Base-by-base conservation (phyloP, 1,140 invertebrate genomes). In the Drosophila elegans region DNA sequence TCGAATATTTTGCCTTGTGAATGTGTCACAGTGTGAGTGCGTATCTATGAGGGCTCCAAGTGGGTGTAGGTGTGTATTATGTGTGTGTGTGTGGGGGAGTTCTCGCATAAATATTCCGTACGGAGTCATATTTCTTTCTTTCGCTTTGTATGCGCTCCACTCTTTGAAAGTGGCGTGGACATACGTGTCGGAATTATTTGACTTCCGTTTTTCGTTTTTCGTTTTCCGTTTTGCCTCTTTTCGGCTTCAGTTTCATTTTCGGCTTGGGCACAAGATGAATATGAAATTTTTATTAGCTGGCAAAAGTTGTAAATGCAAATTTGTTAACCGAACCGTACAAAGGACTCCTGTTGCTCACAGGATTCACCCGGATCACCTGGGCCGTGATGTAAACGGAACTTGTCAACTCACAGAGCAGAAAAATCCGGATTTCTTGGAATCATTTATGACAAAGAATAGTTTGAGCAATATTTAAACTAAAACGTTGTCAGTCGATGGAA, bases 101-200 rank as follows among this genome's bases (percentile, higher is more conserved):
- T 74, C 45, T 54, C 68, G 71, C 80, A 89, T 88, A 89, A 89
- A 89, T 89, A 80, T 89, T 78, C 77, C 63, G 60, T 62, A 72
- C 59, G 51, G 69, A 84, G 80, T 84, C 77, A 89, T 89, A 89
- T 89, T 89, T 89, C 84, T 84, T 88, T 80, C 45, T 57, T 78
- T 75, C 80, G 64, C 80, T 89, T 84, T 84, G 80, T 78, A 69
- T 88, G 75, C 71, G 67, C 85, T 76, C 61, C 71, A 82, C 76
- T 82, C 61, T 44, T 67, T 77, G 64, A 79, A 80, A 89, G 77
- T 89, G 80, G 52, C 84, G 69, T 89, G 77, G 84, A 89, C 84
- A 89, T 88, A 88, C 83, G 83, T 88, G 83, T 88, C 76, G 83
- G 83, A 80, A 88, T 88, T 83, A 88, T 82, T 88, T 83, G 67